These are phyloP conservation scores for Nephrotoma flavescens DNA, from an alignment of 2,888 invertebrate genomes.

Conservation along the genomic window DNA sequence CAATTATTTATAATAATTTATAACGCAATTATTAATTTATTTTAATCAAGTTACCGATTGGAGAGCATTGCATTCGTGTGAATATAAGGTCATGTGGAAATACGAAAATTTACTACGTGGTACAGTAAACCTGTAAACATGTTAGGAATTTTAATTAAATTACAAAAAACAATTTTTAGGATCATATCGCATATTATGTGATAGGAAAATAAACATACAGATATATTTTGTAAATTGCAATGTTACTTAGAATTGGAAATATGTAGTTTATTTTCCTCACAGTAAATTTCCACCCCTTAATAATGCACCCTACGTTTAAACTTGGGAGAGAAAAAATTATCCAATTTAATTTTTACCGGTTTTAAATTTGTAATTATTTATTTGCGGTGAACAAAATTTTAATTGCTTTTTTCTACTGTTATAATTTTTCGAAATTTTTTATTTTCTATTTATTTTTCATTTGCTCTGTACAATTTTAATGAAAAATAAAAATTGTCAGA, in stretches of 20 bases:
- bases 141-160: not conserved
- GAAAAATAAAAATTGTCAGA: not conserved
- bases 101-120: not conserved
- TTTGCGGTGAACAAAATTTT: not conserved
- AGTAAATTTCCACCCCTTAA: not conserved
- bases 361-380: not conserved
- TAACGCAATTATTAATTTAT: not conserved
- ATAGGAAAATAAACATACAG: not conserved
- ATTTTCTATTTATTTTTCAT: not conserved
- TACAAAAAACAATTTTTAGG: not conserved
- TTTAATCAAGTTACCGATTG: not conserved
- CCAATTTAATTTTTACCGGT: not conserved
- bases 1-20: not conserved
- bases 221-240: not conserved
- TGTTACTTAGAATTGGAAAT: not conserved
- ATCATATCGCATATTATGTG: not conserved
- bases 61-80: not conserved
- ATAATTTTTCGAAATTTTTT: not conserved
- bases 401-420: not conserved
- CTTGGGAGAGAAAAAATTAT: not conserved
- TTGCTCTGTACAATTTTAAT: not conserved
- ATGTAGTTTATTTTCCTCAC: not conserved
- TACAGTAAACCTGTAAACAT: not conserved
- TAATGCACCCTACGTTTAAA: not conserved
- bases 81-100: not conserved